phyloP scores from a whole-genome alignment of 2,888 invertebrate genomes.

The Oasisia sp. region DNA sequence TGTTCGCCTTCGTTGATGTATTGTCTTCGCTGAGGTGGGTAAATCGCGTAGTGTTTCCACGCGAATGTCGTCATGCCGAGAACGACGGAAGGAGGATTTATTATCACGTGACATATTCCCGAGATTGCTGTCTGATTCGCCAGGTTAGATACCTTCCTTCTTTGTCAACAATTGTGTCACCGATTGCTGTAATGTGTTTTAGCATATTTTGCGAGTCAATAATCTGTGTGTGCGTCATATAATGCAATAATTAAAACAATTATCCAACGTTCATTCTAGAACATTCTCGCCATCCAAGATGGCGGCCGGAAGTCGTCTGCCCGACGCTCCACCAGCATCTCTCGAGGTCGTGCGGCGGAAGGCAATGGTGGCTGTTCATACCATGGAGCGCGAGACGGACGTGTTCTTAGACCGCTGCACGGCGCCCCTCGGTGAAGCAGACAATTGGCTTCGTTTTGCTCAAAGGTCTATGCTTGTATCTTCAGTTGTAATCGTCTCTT shows the following conservation, averaged over 20 bases:
- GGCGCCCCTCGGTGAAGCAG: not conserved
- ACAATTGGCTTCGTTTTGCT: not conserved
- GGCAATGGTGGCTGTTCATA: conserved; percentile 50
- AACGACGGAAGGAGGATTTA: not conserved
- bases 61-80: not conserved
- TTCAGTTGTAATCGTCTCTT: not conserved
- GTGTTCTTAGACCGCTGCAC: conserved; percentile 24
- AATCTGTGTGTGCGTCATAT: not conserved
- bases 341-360: conserved; percentile 52
- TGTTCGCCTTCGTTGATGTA: too few species aligned
- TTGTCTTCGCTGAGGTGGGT: not conserved
- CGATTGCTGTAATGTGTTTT: not conserved
- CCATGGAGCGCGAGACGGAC: conserved; percentile 42
- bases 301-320: conserved; percentile 12
- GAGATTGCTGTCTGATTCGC: not conserved
- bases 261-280: not conserved
- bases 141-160: not conserved
- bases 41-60: not conserved
- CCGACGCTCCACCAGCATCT: conserved; percentile 45
- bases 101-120: not conserved
- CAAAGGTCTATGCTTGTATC: not conserved
- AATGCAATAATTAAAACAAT: not conserved
- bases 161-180: too few species aligned
- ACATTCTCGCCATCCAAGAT: not conserved
- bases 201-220: not conserved